Evolutionary conservation across 2,797 vertebrate genomes (phyloP), one percentile per base, ranked within the genome.

Genomic region (Macropodus opercularis): DNA sequence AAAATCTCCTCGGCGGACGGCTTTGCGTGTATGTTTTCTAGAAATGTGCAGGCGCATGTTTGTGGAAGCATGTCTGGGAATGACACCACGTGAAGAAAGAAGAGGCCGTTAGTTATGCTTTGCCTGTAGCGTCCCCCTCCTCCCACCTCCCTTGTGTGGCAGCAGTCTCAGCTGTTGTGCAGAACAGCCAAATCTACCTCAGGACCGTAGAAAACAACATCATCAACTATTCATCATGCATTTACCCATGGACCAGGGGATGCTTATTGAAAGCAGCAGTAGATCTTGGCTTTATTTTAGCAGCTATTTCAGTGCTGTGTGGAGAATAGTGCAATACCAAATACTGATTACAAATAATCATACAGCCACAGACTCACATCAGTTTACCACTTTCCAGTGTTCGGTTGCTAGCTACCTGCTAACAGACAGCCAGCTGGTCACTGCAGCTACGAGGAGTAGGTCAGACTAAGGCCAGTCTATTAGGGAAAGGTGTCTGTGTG

Each of bases 371-470:
- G 59, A 51, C 10, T 8, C 17, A 13, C 6, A 27, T 47, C 1
- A 13, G 1, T 34, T 27, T 13, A 32, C 5, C 13, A 5, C 4
- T 71, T 26, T 62, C 50, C 46, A 54, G 67, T 77, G 49, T 71
- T 66, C 54, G 43, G 57, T 70, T 69, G 51, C 29, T 57, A 39
- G 23, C 55, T 39, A 27, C 48, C 42, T 50, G 49, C 63, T 77
- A 72, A 61, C 69, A 81, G 56, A 79, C 48, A 49, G 47, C 70
- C 77, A 69, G 53, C 63, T 73, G 75, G 69, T 62, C 73, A 56
- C 54, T 52, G 58, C 44, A 68, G 51, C 52, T 54, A 66, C 66
- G 56, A 65, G 65, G 51, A 68, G 69, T 69, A 67, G 69, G 75
- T 79, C 71, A 74, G 42, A 8, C 38, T 46, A 23, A 47, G 70